Evolutionary conservation across 2,113 vertebrate genomes (phyloP).

Genomic region (Gnathonemus echidnorhynchus): DNA sequence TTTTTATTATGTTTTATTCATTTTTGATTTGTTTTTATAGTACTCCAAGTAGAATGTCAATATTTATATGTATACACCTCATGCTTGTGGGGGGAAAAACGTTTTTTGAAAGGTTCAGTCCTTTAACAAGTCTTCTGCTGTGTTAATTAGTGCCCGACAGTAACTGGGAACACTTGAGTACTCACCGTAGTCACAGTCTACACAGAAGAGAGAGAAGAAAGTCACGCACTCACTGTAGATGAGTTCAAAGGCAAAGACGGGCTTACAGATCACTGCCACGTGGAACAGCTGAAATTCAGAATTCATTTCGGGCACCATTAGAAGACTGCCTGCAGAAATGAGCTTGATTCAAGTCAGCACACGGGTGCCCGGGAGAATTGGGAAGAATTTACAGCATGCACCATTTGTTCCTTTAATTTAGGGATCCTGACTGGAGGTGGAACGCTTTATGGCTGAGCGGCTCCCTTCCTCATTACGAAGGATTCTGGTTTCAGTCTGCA

Average conservation of each 20-base stretch:
- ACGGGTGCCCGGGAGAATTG: slow-evolving; percentile 56
- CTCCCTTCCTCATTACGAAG: slow-evolving; percentile 65
- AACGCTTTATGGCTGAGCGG: slow-evolving; percentile 53
- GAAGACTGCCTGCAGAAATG: slow-evolving; percentile 42
- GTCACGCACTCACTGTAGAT: background rate
- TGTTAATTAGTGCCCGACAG: background rate
- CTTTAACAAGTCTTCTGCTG: background rate
- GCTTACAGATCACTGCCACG: slow-evolving; percentile 36
- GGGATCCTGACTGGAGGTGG: slow-evolving; percentile 59
- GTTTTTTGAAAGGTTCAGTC: background rate
- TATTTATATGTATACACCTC: background rate
- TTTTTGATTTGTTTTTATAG: background rate
- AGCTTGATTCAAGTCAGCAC: slow-evolving; percentile 48
- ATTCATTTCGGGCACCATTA: slow-evolving; percentile 44
- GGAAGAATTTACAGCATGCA: slow-evolving; percentile 60
- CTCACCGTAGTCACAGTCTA: background rate
- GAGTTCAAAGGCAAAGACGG: slow-evolving; percentile 15
- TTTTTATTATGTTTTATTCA: background rate
- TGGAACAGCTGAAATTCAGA: slow-evolving; percentile 30
- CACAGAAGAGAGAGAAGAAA: background rate
- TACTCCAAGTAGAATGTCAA: background rate
- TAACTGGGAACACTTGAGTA: background rate
- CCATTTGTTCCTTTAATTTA: slow-evolving; percentile 71
- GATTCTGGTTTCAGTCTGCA: slow-evolving; percentile 59
- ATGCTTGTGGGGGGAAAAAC: background rate